Percentiles rank a stretch among this genome's conserved stretches.
Evolutionary conservation across 2,113 vertebrate species (phyloP).

Genomic region (Gymnogyps californianus): DNA sequence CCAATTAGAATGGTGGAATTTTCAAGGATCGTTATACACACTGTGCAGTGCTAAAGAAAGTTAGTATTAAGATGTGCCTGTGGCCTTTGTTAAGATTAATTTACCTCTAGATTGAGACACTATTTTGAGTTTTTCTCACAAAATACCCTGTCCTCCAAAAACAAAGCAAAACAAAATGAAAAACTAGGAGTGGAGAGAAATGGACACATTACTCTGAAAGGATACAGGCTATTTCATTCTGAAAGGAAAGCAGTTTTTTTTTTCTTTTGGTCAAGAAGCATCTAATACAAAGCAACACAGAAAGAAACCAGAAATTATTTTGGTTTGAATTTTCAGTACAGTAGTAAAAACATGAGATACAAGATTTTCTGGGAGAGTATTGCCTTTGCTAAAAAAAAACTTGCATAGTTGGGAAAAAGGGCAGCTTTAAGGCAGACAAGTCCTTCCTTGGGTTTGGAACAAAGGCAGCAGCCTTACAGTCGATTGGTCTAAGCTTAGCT

Average conservation of each 20-base stretch:
- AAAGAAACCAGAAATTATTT: background rate
- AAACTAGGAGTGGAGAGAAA: background rate
- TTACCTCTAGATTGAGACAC: background rate
- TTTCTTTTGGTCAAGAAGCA: background rate
- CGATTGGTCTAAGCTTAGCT: background rate
- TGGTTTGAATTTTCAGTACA: background rate
- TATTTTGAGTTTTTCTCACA: background rate
- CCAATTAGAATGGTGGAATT: conserved; percentile 8
- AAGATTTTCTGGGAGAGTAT: background rate
- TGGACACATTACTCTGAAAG: background rate
- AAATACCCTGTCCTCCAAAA: background rate
- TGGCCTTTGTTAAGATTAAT: background rate
- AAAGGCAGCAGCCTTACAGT: background rate
- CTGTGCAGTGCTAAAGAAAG: background rate
- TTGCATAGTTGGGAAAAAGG: background rate
- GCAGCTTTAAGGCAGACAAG: background rate
- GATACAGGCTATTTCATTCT: background rate
- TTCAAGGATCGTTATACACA: conserved; percentile 33
- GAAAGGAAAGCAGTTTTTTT: background rate
- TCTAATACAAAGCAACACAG: background rate
- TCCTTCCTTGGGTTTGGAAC: background rate
- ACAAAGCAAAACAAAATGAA: background rate
- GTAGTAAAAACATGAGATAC: background rate
- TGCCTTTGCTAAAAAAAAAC: background rate
- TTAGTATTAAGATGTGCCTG: background rate